Conservation (phyloP, 2,888 invertebrate species). For the Caenorhabditis sp. region DNA sequence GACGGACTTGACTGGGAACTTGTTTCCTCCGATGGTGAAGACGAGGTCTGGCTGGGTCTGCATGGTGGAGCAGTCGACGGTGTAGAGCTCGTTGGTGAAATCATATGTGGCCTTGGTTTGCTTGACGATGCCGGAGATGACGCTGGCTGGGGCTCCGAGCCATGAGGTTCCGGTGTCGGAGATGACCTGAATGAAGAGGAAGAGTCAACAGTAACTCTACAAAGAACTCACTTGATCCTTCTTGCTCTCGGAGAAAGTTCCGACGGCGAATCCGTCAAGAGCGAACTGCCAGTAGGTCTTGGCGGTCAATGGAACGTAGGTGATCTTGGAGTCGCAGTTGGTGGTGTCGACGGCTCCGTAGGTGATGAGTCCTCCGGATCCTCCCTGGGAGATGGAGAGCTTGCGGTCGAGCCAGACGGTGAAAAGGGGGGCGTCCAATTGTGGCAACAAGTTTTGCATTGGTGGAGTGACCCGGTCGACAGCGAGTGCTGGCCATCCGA, state of each 20-base stretch:
- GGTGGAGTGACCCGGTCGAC: slow-evolving; percentile 94
- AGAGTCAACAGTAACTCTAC: neutral
- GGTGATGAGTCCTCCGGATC: too few species aligned
- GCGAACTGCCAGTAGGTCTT: slow-evolving; percentile 77
- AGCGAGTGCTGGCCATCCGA: slow-evolving; percentile 86
- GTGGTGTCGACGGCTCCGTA: slow-evolving; percentile 75
- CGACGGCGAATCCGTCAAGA: slow-evolving; percentile 63
- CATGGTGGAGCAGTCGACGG: slow-evolving; percentile 68
- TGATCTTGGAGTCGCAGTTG: slow-evolving; percentile 71
- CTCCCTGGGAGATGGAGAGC: too few species aligned
- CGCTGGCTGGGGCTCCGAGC: slow-evolving; percentile 68
- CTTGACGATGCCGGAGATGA: slow-evolving; percentile 66
- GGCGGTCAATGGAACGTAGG: slow-evolving; percentile 73
- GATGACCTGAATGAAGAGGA: slow-evolving; percentile 64
- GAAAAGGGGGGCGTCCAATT: slow-evolving; percentile 89
- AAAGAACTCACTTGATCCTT: neutral
- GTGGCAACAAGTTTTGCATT: slow-evolving; percentile 93
- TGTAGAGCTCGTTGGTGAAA: slow-evolving; percentile 68
- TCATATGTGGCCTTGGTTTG: slow-evolving; percentile 71
- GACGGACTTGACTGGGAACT: slow-evolving; percentile 71
- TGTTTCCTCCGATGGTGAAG: slow-evolving; percentile 72
- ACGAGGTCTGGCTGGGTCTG: slow-evolving; percentile 67
- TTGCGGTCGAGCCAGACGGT: slow-evolving; percentile 91
- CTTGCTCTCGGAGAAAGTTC: neutral
- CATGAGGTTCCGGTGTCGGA: slow-evolving; percentile 78